Conservation (phyloP, 30 jellyfish, hydroid and myxozoan species). For the Aurelia sp. region DNA sequence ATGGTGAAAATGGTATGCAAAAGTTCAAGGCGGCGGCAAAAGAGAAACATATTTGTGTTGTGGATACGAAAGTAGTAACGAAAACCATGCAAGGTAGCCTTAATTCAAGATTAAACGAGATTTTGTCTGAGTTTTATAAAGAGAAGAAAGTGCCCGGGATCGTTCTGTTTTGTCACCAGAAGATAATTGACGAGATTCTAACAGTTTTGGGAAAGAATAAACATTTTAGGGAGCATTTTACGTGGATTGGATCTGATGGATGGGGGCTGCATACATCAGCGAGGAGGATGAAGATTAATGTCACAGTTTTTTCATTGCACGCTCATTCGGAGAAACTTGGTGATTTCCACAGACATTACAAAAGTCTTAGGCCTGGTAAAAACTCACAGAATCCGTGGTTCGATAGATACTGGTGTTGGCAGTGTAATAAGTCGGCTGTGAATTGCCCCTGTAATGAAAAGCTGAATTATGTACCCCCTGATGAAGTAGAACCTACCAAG, state of each 20-base stretch:
- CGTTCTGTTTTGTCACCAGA: slow-evolving; percentile 85
- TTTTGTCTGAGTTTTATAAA: slow-evolving; percentile 44
- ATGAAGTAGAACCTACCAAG: too few species aligned
- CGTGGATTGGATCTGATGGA: slow-evolving; percentile 84
- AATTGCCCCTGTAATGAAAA: not conserved
- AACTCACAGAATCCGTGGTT: slow-evolving; percentile 77
- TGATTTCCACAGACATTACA: slow-evolving; percentile 66
- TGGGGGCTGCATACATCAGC: slow-evolving; percentile 60
- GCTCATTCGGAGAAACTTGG: slow-evolving; percentile 26
- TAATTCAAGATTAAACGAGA: not conserved
- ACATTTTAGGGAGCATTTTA: not conserved
- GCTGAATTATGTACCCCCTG: too few species aligned
- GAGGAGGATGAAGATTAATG: slow-evolving; percentile 20
- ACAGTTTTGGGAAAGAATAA: slow-evolving; percentile 1
- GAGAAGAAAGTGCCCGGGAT: slow-evolving; percentile 71
- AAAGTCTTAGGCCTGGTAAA: slow-evolving; percentile 51
- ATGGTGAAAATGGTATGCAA: slow-evolving; percentile 86
- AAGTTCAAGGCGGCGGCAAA: slow-evolving; percentile 47
- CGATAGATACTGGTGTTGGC: slow-evolving; percentile 67
- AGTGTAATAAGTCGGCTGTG: slow-evolving; percentile 31
- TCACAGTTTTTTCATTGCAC: slow-evolving; percentile 70
- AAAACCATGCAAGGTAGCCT: slow-evolving; percentile 15
- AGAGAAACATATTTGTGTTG: slow-evolving; percentile 56
- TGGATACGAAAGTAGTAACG: slow-evolving; percentile 44
- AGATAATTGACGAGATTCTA: slow-evolving; percentile 41